phyloP scores from a whole-genome alignment of 1,140 invertebrate species.

The Plutomurus gul region DNA sequence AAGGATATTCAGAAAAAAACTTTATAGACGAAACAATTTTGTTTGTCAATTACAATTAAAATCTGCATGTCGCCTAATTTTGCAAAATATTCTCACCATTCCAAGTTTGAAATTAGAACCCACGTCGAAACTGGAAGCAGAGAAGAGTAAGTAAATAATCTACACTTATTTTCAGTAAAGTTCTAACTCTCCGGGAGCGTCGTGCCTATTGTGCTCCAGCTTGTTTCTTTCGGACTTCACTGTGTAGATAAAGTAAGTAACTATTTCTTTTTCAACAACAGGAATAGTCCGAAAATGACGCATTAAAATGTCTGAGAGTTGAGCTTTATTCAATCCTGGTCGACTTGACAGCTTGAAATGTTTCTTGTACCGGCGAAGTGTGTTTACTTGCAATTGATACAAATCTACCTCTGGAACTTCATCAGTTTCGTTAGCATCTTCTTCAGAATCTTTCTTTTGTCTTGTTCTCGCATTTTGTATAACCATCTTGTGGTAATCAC shows the following conservation, averaged over 20 bases:
- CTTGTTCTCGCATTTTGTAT: slow-evolving; percentile 89
- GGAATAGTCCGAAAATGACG: slow-evolving; percentile 94
- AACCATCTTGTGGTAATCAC: slow-evolving; percentile 92
- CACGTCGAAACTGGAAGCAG: too few relatives aligned
- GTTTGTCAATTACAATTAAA: too few relatives aligned
- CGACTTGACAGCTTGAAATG: slow-evolving; percentile 89
- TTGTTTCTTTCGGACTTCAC: slow-evolving; percentile 93
- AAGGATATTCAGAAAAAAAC: too few relatives aligned
- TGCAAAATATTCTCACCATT: too few relatives aligned
- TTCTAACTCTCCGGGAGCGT: background rate
- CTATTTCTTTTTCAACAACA: slow-evolving; percentile 89
- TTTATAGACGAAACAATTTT: too few relatives aligned
- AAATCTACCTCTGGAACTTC: slow-evolving; percentile 92
- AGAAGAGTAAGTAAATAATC: too few relatives aligned
- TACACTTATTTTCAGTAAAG: background rate
- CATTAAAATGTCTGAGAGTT: slow-evolving; percentile 88
- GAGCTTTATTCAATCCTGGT: slow-evolving; percentile 90
- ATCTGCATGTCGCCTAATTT: too few relatives aligned
- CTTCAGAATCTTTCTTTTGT: slow-evolving; percentile 86
- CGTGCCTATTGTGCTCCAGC: slow-evolving; percentile 63
- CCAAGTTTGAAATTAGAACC: too few relatives aligned
- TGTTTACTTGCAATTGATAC: slow-evolving; percentile 89
- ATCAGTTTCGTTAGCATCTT: slow-evolving; percentile 77
- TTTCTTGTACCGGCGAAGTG: slow-evolving; percentile 86
- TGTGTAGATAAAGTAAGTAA: slow-evolving; percentile 96